Percentiles rank a stretch among this genome's conserved stretches.
These are phyloP conservation scores for Heliocidaris erythrogramma DNA, from an alignment of 35 echinoderm and acorn worm species.

Conservation along the genomic window DNA sequence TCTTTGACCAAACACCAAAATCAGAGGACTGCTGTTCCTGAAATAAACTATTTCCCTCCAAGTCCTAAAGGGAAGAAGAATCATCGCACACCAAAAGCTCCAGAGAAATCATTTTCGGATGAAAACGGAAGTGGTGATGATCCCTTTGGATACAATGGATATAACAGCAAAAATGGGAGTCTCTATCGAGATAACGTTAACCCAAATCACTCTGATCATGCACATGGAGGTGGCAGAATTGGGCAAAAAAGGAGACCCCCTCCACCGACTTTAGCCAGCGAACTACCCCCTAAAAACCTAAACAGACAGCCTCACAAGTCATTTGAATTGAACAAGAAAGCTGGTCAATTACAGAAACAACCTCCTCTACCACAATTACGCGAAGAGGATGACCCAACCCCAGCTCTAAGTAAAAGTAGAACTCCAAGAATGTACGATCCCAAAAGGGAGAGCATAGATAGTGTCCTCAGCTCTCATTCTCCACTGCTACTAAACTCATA, in stretches of 20 bases:
- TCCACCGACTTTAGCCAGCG: neutral
- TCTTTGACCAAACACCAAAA: neutral
- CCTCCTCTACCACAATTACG: neutral
- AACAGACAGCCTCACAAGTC: neutral
- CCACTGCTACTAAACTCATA: neutral
- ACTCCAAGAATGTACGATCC: constrained; percentile 47
- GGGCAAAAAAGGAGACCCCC: neutral
- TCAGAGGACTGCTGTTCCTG: neutral
- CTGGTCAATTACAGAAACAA: neutral
- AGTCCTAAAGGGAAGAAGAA: neutral
- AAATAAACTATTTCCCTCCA: constrained; percentile 9
- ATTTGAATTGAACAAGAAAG: neutral
- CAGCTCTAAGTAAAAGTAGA: neutral
- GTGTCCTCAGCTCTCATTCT: neutral
- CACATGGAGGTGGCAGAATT: neutral
- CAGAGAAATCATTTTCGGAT: neutral
- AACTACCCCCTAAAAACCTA: neutral
- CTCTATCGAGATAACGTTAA: neutral
- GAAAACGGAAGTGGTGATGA: neutral
- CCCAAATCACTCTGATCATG: neutral
- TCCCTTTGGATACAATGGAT: neutral
- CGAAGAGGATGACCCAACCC: neutral
- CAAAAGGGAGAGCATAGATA: constrained; percentile 22
- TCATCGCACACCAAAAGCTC: neutral
- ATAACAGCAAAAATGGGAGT: too few relatives aligned